Evolutionary conservation across 2,888 invertebrate species (phyloP).

Genomic region (Hypolimnas misippus): DNA sequence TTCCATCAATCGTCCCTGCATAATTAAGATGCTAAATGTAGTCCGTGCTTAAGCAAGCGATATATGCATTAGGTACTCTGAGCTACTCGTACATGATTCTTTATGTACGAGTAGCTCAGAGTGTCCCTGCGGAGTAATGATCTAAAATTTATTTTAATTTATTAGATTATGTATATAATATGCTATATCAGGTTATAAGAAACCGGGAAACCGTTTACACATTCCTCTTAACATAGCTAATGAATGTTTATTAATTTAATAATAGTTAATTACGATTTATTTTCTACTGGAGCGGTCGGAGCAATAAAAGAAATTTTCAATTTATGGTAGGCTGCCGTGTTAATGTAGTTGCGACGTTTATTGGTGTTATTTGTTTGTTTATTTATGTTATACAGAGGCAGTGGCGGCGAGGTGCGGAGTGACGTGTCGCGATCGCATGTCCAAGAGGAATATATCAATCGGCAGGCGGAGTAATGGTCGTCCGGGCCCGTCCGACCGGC

Average conservation of each 20-base stretch:
- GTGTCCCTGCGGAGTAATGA: conserved; percentile 8
- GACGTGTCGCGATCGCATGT: conserved; percentile 83
- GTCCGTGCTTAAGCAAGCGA: conserved; percentile 29
- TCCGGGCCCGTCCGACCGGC: conserved; percentile 54
- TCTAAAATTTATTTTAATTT: conserved; percentile 22
- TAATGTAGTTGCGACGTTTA: conserved; percentile 66
- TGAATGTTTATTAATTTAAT: conserved; percentile 51
- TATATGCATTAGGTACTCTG: conserved; percentile 12
- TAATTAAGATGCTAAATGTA: conserved; percentile 65
- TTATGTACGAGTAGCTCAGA: background rate
- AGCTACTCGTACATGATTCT: background rate
- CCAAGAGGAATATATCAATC: conserved; percentile 78
- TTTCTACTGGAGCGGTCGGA: conserved; percentile 58
- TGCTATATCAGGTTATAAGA: conserved; percentile 24
- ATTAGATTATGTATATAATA: conserved; percentile 18
- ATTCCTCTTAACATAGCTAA: conserved; percentile 40
- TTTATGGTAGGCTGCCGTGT: conserved; percentile 69
- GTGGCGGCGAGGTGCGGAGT: conserved; percentile 54
- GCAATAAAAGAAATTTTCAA: conserved; percentile 68
- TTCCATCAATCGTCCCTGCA: conserved; percentile 65
- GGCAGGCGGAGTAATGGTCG: conserved; percentile 72
- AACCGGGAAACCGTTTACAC: conserved; percentile 31
- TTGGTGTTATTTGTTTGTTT: conserved; percentile 62
- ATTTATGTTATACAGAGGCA: conserved; percentile 52
- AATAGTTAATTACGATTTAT: conserved; percentile 63